Percentiles rank a stretch among this genome's conserved stretches.
Conservation (phyloP, 1,140 invertebrate genomes). For the Nylanderia fulva region DNA sequence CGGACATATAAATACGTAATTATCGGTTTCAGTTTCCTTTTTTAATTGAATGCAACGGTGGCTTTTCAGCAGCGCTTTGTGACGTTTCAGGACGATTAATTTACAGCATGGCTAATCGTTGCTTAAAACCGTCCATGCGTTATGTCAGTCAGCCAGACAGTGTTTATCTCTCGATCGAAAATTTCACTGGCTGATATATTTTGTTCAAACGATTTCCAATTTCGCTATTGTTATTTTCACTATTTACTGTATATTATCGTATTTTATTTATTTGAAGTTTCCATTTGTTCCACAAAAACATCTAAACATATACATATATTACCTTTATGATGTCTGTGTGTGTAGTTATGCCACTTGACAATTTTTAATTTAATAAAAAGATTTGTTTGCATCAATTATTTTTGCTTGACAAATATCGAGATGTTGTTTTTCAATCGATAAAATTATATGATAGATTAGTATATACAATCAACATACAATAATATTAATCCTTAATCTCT, state of each 20-base stretch:
- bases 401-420: not conserved
- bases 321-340: not conserved
- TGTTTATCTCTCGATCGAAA: conserved; percentile 21
- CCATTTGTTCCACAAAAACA: too few relatives aligned
- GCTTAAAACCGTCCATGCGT: not conserved
- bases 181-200: not conserved
- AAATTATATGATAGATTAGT: not conserved
- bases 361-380: not conserved
- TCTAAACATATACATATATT: not conserved
- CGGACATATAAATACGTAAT: not conserved
- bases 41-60: conserved; percentile 27
- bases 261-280: not conserved
- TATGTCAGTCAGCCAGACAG: not conserved
- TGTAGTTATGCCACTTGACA: not conserved
- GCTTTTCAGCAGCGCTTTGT: conserved; percentile 23
- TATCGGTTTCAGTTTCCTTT: conserved; percentile 1
- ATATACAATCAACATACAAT: not conserved
- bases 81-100: conserved; percentile 33
- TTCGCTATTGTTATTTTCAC: not conserved
- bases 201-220: not conserved
- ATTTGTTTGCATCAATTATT: not conserved
- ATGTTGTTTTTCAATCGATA: not conserved
- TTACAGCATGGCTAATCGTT: conserved; percentile 33
- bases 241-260: not conserved
- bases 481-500: conserved; percentile 16